Conservation (phyloP, 92 coral and sea anemone genomes). For the Parazoanthus atlanticus region DNA sequence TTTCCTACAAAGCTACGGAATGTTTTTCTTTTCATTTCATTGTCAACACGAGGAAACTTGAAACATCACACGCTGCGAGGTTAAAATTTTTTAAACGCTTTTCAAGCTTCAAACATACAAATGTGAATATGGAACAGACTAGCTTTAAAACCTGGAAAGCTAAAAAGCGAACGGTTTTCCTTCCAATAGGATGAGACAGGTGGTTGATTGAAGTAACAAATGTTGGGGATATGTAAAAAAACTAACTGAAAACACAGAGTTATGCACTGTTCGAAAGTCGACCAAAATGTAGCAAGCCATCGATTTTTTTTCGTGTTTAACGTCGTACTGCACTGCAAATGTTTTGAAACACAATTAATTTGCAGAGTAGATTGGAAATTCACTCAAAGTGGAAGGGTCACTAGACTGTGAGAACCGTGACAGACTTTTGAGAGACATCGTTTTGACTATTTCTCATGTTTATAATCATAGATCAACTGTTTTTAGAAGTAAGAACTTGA, state of each 20-base stretch:
- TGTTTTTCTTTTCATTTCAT: neutral
- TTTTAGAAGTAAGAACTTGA: no score
- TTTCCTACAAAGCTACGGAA: neutral
- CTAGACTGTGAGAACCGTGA: neutral
- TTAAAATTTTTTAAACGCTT: neutral
- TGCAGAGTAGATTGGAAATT: neutral
- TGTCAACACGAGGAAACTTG: neutral
- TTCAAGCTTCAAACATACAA: neutral
- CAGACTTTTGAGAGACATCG: neutral
- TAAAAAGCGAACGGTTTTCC: neutral
- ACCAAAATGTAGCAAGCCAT: neutral
- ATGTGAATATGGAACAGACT: neutral
- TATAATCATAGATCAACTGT: no score
- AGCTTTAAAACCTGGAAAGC: neutral
- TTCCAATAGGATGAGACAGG: neutral
- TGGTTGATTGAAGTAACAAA: neutral
- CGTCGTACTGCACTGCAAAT: neutral
- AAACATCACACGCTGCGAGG: slow-evolving; percentile 7
- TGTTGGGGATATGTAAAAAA: neutral
- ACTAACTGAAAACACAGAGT: no score
- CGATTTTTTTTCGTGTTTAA: neutral
- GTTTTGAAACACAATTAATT: neutral
- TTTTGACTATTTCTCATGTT: no score
- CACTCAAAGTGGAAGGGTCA: neutral
- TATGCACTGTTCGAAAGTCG: no score